Percentiles rank a stretch among this genome's conserved stretches.
Evolutionary conservation across 2,888 invertebrate genomes (phyloP).

Genomic region (Lasioglossum figueresi): DNA sequence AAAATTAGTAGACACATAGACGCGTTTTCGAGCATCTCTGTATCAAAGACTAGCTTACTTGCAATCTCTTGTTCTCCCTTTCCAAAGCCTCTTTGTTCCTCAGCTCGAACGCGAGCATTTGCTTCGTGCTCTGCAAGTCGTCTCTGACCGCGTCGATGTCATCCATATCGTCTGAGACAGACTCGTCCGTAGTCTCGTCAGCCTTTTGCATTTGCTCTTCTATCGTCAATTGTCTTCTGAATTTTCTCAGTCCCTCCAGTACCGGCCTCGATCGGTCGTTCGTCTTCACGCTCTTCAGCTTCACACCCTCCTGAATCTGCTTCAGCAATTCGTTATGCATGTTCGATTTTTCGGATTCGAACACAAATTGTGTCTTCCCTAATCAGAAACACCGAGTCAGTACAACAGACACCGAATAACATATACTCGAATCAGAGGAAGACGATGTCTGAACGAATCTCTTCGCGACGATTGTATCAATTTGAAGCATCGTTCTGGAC

Average conservation of each 20-base stretch:
- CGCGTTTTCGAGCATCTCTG: background rate
- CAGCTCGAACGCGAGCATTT: conserved; percentile 94
- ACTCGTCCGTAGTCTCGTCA: conserved; percentile 87
- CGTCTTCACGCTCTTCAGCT: conserved; percentile 90
- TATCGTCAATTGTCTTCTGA: conserved; percentile 94
- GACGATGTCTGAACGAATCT: conserved; percentile 6
- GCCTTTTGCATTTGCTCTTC: conserved; percentile 94
- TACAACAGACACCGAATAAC: conserved; percentile 18
- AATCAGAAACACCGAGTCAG: conserved; percentile 46
- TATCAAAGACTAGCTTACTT: conserved; percentile 70
- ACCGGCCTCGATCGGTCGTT: conserved; percentile 95
- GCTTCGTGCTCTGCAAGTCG: conserved; percentile 96
- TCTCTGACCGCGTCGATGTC: conserved; percentile 96
- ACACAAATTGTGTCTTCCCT: conserved; percentile 92
- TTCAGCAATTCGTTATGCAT: conserved; percentile 92
- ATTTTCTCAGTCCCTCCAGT: conserved; percentile 93
- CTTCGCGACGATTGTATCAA: background rate
- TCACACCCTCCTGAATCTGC: conserved; percentile 92
- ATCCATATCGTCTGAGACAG: conserved; percentile 91
- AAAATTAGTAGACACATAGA: background rate
- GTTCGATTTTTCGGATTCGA: conserved; percentile 93
- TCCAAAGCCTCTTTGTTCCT: conserved; percentile 94
- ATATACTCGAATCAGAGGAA: background rate
- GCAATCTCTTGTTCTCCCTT: conserved; percentile 93
- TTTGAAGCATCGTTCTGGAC: background rate